Base-by-base conservation (phyloP, 2,888 invertebrate genomes). In the Venusia cambrica region DNA sequence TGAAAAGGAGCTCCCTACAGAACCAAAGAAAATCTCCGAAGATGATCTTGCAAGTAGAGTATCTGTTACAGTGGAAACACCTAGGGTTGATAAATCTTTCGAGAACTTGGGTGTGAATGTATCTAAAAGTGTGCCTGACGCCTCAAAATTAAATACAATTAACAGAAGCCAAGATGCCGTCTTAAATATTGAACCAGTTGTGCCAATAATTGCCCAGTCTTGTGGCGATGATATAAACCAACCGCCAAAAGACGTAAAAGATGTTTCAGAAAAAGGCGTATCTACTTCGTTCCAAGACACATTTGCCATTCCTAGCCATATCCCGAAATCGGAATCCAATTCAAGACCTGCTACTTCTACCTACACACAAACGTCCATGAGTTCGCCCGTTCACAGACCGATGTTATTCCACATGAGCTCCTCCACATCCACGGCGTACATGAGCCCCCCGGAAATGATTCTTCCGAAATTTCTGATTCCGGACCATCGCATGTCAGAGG, bases 391-490 rank as follows among this genome's bases (percentile, higher is more conserved):
- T 20, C 56, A 63, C 16, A 67, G 72, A 47, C 83, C 83, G 2
- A 51, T 68, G 3, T 70, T 72, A 41, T 57, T 73, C 40, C 84
- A 81, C 32, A 79, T 87, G 75, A 85, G 85, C 49, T 87, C 88
- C 5, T 85, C 88, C 1, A 84, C 85, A 5, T 88, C 88, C 1
- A 88, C 88, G 4, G 75, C 87, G 0, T 88, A 88, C 42, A 76
- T 88, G 85, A 88, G 88, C 43, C 88, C 88, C 3, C 88, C 88
- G 18, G 88, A 88, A 39, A 53, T 74, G 42, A 66, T 87, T 5
- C 45, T 81, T 33, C 87, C 87, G 0, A 62, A 62, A 40, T 76
- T 62, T 46, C 49, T 84, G 17, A 73, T 48, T 55, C 53, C 52
- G 8, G 54, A 62, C 40, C 57, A 54, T 40, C 36, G 24, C 8